Evolutionary conservation across 2,113 vertebrate species (phyloP).

Genomic region (Poicephalus meyeri): DNA sequence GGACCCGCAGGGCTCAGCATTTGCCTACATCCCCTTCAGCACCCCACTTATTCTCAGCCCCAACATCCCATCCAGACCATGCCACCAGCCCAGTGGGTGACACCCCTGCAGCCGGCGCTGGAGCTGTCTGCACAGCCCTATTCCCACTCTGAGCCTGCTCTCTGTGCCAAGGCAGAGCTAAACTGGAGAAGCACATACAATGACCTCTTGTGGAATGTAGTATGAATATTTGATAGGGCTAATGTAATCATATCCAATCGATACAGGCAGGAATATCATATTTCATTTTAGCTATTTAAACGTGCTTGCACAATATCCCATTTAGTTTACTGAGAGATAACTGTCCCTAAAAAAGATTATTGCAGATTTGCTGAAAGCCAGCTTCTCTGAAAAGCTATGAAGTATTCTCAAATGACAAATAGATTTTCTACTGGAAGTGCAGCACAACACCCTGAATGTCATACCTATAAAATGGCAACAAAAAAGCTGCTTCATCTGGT

Average conservation of each 20-base stretch:
- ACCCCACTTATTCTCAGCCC: not conserved
- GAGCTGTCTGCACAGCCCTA: not conserved
- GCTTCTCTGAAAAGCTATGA: not conserved
- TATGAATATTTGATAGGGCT: constrained; percentile 78
- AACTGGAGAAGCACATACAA: constrained; percentile 54
- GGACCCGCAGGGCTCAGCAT: not conserved
- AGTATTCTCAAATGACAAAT: not conserved
- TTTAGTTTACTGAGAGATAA: not conserved
- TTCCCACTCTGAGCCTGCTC: not conserved
- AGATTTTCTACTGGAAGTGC: not conserved
- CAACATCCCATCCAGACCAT: fast-evolving
- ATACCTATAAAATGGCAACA: not conserved
- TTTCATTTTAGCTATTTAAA: not conserved
- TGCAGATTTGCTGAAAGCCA: not conserved
- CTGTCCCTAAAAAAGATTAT: not conserved
- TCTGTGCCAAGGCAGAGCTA: constrained; percentile 15
- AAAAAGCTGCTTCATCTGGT: not conserved
- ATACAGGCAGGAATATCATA: too few relatives aligned
- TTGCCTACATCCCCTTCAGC: not conserved
- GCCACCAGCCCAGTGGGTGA: not conserved
- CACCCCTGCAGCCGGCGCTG: not conserved
- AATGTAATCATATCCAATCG: constrained; percentile 77
- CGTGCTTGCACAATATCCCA: not conserved
- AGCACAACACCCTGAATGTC: not conserved
- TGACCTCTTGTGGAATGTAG: constrained; percentile 74